Percentiles rank a stretch among this genome's conserved stretches.
phyloP scores from a whole-genome alignment of 2,797 vertebrate genomes.

The Prionace glauca region DNA sequence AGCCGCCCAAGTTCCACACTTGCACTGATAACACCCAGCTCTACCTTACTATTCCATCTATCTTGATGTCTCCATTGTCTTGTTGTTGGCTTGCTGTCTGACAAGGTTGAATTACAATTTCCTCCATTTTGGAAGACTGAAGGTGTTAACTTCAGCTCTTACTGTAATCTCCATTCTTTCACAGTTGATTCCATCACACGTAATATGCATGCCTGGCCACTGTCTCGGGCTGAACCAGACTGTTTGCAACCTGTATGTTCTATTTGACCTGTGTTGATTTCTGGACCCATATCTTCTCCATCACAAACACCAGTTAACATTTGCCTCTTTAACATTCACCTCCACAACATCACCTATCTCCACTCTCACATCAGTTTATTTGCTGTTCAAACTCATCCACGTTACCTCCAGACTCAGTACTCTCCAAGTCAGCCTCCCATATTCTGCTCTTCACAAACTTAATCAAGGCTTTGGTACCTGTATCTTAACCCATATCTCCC shows the following conservation, averaged over 20 bases:
- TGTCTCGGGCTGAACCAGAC: not conserved
- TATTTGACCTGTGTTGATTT: not conserved
- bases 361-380: not conserved
- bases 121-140: not conserved
- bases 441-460: not conserved
- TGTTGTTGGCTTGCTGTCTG: not conserved
- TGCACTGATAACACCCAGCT: not conserved
- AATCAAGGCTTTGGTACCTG: not conserved
- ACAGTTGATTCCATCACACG: not conserved
- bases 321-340: not conserved
- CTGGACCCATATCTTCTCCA: not conserved
- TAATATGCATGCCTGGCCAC: not conserved
- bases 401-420: not conserved
- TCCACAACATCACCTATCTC: not conserved
- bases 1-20: not conserved
- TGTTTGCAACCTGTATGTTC: not conserved
- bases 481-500: not conserved
- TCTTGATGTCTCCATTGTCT: not conserved
- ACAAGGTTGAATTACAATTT: not conserved
- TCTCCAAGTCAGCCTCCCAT: not conserved
- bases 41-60: not conserved
- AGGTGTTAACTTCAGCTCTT: not conserved
- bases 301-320: not conserved
- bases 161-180: not conserved
- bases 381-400: not conserved